A percentile compares a stretch with the other conserved stretches of the same genome.
Evolutionary conservation across 2,113 vertebrate genomes (phyloP).

Genomic region (Himantopus leucocephalus): DNA sequence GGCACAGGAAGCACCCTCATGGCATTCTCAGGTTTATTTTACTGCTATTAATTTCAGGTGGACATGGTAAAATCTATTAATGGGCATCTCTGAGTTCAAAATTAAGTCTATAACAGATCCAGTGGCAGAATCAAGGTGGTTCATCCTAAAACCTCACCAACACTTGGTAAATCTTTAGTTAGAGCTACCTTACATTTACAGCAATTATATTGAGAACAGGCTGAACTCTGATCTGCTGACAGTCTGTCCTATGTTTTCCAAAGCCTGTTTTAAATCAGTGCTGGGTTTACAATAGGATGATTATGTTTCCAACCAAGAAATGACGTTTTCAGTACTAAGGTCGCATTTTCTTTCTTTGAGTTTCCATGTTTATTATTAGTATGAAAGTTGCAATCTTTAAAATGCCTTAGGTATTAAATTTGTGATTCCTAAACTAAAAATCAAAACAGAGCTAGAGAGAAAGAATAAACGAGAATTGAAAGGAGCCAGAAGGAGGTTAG

Average conservation of each 20-base stretch:
- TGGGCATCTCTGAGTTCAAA: not conserved
- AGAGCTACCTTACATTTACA: not conserved
- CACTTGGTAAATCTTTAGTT: not conserved
- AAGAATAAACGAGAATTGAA: not conserved
- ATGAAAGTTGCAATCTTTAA: not conserved
- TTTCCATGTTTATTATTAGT: not conserved
- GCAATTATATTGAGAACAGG: not conserved
- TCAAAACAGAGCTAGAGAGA: not conserved
- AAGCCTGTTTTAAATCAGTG: not conserved
- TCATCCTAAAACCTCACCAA: not conserved
- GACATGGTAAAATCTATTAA: not conserved
- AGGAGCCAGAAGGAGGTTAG: not conserved
- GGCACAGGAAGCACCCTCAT: not conserved
- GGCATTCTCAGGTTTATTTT: not conserved
- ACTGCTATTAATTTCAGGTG: not conserved
- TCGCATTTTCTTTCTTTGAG: not conserved
- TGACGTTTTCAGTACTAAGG: not conserved
- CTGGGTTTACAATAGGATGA: not conserved
- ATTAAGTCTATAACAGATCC: not conserved
- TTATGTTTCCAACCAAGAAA: not conserved
- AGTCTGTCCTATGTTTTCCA: not conserved
- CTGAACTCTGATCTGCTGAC: not conserved
- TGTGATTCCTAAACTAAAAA: not conserved
- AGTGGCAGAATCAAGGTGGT: not conserved
- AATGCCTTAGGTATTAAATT: not conserved